Evolutionary conservation across 2,888 invertebrate species (phyloP).

Genomic region (Eulithis prunata): DNA sequence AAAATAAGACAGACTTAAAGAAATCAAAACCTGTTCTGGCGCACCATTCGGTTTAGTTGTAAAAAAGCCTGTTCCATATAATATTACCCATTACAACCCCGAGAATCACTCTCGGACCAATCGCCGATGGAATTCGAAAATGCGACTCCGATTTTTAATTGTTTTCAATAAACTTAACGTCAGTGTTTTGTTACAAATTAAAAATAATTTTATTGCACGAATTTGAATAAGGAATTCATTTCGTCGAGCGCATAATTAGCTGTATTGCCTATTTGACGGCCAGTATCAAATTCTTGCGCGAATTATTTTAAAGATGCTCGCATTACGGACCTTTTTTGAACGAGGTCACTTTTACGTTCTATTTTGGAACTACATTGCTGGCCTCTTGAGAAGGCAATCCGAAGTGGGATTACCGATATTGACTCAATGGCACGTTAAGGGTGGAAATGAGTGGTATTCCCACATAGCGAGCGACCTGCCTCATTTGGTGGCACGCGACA

Average conservation of each 20-base stretch:
- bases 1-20: constrained; percentile 74
- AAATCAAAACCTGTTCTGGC: constrained; percentile 75
- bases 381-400: neutral
- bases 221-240: constrained; percentile 52
- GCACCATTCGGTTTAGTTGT: constrained; percentile 78
- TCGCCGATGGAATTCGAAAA: constrained; percentile 72
- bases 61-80: constrained; percentile 81
- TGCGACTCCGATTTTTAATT: constrained; percentile 79
- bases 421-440: constrained; percentile 5
- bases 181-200: constrained; percentile 61
- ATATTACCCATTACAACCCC: constrained; percentile 81
- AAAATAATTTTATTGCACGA: constrained; percentile 56
- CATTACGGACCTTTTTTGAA: constrained; percentile 15
- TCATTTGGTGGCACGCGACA: constrained; percentile 40
- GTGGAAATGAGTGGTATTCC: constrained; percentile 31
- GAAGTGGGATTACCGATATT: constrained; percentile 1
- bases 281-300: constrained; percentile 35
- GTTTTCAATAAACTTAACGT: constrained; percentile 67
- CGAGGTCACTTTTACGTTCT: constrained; percentile 6
- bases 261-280: constrained; percentile 34
- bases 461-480: constrained; percentile 24
- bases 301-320: constrained; percentile 2
- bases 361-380: constrained; percentile 12
- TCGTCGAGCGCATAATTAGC: constrained; percentile 32
- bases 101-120: constrained; percentile 77